phyloP scores from a whole-genome alignment of 2,888 invertebrate genomes.

The Habroteleia sp. region DNA sequence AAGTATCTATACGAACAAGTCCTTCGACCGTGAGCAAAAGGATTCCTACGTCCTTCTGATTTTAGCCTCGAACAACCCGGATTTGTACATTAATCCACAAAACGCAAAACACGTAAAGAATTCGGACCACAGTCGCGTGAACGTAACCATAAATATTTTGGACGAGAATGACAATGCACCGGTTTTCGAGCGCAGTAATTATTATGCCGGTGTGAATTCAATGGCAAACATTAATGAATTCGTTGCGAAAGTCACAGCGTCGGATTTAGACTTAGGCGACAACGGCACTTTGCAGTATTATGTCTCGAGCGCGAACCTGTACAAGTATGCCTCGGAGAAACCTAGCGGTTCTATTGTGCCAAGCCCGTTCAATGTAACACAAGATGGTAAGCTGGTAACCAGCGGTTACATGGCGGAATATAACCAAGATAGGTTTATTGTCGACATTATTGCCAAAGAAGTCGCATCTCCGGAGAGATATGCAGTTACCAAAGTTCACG shows the following conservation, averaged over 20 bases:
- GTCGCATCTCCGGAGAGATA: constrained; percentile 89
- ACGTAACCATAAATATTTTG: constrained; percentile 87
- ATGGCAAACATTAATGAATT: constrained; percentile 89
- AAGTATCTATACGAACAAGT: constrained; percentile 88
- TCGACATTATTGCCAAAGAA: constrained; percentile 92
- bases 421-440: constrained; percentile 92
- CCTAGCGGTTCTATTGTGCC: constrained; percentile 93
- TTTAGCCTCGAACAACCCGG: constrained; percentile 91
- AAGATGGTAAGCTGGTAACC: constrained; percentile 87
- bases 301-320: constrained; percentile 90
- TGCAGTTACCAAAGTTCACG: constrained; percentile 89
- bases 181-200: constrained; percentile 84
- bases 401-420: constrained; percentile 93
- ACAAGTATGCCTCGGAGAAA: constrained; percentile 88
- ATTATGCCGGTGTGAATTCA: constrained; percentile 89
- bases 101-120: constrained; percentile 71
- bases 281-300: constrained; percentile 92
- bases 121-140: constrained; percentile 86
- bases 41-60: constrained; percentile 89
- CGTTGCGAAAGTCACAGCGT: constrained; percentile 88
- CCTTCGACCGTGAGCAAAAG: constrained; percentile 91
- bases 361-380: constrained; percentile 91
- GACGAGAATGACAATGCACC: constrained; percentile 95
- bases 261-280: constrained; percentile 90
- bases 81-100: constrained; percentile 84